Evolutionary conservation across 2,888 invertebrate genomes (phyloP).

Genomic region (Abrostola triplasia): DNA sequence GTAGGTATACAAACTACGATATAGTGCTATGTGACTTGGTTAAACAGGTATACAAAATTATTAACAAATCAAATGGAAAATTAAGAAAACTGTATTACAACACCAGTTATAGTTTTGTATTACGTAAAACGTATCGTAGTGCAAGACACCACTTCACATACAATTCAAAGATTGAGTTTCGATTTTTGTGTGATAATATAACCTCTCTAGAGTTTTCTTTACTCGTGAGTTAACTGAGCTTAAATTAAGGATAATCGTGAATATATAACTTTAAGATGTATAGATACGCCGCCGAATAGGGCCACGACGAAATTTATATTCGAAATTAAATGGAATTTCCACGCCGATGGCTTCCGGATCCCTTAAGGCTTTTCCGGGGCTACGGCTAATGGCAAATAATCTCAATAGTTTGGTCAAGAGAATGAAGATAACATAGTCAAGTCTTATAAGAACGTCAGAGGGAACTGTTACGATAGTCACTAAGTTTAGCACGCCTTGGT

Average conservation of each 20-base stretch:
- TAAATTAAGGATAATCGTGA: conserved; percentile 3
- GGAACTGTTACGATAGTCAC: too few species aligned
- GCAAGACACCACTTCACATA: too few species aligned
- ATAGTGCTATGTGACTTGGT: conserved; percentile 14
- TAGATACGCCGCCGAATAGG: conserved; percentile 36
- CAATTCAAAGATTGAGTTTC: too few species aligned
- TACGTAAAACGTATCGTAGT: too few species aligned
- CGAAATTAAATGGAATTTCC: conserved; percentile 82
- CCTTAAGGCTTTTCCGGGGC: conserved; percentile 72
- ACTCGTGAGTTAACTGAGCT: conserved; percentile 3
- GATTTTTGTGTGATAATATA: conserved; percentile 18
- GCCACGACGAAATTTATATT: conserved; percentile 62
- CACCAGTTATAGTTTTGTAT: too few species aligned
- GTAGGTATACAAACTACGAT: conserved; percentile 13
- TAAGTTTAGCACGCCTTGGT: too few species aligned
- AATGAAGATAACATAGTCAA: conserved; percentile 14
- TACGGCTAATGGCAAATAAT: conserved; percentile 55
- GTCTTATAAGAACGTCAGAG: too few species aligned
- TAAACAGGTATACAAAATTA: neutral
- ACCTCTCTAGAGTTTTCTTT: conserved; percentile 28
- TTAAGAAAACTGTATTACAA: too few species aligned
- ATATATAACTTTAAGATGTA: conserved; percentile 18
- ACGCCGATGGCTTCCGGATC: conserved; percentile 71
- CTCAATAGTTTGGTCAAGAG: conserved; percentile 35
- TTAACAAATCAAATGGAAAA: too few species aligned